Percentiles rank a stretch among this genome's conserved stretches.
Evolutionary conservation across 2,888 invertebrate species (phyloP).

Genomic region (Pheosia tremula): DNA sequence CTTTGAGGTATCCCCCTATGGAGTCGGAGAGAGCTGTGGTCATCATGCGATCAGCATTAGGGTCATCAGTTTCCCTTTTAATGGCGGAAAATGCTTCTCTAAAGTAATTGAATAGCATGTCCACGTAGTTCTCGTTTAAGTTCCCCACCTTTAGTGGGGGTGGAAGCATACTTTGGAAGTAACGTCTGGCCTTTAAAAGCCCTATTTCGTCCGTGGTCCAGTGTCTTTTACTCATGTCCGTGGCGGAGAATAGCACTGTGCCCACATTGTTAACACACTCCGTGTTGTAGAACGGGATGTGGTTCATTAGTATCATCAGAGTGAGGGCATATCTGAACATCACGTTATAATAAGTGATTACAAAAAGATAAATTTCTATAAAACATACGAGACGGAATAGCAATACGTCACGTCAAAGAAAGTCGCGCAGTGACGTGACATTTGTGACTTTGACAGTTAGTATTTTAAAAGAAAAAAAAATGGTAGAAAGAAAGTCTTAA

Average conservation of each 20-base stretch:
- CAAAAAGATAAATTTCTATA: slow-evolving; percentile 7
- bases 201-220: slow-evolving; percentile 52
- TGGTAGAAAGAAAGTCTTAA: too few relatives aligned
- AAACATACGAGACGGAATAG: neutral
- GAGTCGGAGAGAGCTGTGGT: slow-evolving; percentile 70
- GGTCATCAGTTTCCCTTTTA: slow-evolving; percentile 43
- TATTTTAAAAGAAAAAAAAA: neutral
- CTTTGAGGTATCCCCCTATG: slow-evolving; percentile 84
- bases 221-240: slow-evolving; percentile 42
- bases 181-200: slow-evolving; percentile 51
- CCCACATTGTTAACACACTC: slow-evolving; percentile 53
- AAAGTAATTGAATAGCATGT: slow-evolving; percentile 50
- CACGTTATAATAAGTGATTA: slow-evolving; percentile 1
- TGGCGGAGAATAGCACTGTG: slow-evolving; percentile 54
- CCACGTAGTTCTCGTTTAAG: slow-evolving; percentile 47
- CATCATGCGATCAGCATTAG: slow-evolving; percentile 43
- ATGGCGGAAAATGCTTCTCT: slow-evolving; percentile 45
- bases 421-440: neutral
- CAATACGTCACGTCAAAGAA: neutral
- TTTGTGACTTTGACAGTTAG: neutral
- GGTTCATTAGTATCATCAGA: neutral
- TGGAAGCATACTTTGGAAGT: slow-evolving; percentile 59
- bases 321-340: neutral
- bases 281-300: neutral
- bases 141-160: slow-evolving; percentile 38